phyloP scores from a whole-genome alignment of 2,888 invertebrate genomes.

The Drosophila mayaguana region DNA sequence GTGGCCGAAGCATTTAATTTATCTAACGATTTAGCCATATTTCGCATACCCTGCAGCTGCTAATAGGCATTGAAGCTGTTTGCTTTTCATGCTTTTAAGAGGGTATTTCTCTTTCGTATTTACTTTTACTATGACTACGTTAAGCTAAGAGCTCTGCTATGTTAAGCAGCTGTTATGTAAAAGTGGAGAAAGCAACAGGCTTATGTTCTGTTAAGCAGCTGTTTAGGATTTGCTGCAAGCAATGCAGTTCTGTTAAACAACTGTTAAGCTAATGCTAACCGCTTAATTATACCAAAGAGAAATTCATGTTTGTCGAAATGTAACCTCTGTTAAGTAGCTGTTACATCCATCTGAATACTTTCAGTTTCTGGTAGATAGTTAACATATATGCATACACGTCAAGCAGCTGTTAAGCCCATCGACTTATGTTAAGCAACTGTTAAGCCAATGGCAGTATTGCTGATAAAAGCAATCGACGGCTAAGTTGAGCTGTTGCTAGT shows the following conservation, averaged over 20 bases:
- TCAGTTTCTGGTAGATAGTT: no score
- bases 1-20: constrained; percentile 53
- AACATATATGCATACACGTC: no score
- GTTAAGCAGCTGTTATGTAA: not conserved
- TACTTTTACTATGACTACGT: not conserved
- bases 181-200: no score
- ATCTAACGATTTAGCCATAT: constrained; percentile 39
- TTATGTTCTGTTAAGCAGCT: not conserved
- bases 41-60: constrained; percentile 18
- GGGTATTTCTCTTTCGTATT: not conserved
- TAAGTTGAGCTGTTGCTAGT: not conserved
- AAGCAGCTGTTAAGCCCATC: no score
- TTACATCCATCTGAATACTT: no score
- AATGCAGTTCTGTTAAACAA: no score
- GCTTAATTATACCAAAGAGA: no score
- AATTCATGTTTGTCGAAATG: no score
- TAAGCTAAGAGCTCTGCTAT: not conserved
- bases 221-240: no score
- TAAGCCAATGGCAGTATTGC: not conserved
- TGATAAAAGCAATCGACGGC: not conserved
- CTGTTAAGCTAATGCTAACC: not conserved
- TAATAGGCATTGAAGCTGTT: no score
- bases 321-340: no score
- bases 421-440: not conserved
- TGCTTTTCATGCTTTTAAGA: not conserved